Percentiles rank a stretch among this genome's conserved stretches.
Evolutionary conservation across 30 jellyfish, hydroid and myxozoan species (phyloP).

Genomic region (Clytia hemisphaerica): DNA sequence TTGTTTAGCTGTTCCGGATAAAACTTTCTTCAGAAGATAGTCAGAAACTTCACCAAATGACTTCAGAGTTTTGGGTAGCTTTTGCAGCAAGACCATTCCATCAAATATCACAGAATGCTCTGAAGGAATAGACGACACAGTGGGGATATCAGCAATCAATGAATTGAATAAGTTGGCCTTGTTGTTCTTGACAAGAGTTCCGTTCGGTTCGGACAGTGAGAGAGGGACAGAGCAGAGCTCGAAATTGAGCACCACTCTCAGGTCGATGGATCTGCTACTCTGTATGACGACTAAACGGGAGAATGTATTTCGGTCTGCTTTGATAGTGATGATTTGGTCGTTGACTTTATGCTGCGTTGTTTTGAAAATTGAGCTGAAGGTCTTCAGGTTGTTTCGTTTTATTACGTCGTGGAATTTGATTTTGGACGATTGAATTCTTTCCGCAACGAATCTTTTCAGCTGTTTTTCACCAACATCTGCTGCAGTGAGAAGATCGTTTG

Average conservation of each 20-base stretch:
- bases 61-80: too few species aligned
- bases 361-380: not conserved
- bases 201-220: not conserved
- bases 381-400: not conserved
- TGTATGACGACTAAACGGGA: not conserved
- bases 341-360: not conserved
- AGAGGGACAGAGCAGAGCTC: not conserved
- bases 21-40: too few species aligned
- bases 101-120: too few species aligned
- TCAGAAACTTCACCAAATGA: too few species aligned
- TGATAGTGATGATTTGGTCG: not conserved
- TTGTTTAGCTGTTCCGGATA: too few species aligned
- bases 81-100: too few species aligned
- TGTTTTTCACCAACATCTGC: not conserved
- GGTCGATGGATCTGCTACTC: not conserved
- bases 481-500: not conserved
- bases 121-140: not conserved
- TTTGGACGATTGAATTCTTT: not conserved
- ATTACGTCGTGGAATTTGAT: not conserved
- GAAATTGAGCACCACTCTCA: not conserved
- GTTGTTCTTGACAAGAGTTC: too few species aligned
- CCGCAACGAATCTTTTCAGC: not conserved
- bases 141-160: not conserved
- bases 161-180: not conserved
- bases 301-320: slow-evolving; percentile 3